These are phyloP conservation scores for Meles meles DNA, from an alignment of 2,113 vertebrate species.

Conservation along the genomic window DNA sequence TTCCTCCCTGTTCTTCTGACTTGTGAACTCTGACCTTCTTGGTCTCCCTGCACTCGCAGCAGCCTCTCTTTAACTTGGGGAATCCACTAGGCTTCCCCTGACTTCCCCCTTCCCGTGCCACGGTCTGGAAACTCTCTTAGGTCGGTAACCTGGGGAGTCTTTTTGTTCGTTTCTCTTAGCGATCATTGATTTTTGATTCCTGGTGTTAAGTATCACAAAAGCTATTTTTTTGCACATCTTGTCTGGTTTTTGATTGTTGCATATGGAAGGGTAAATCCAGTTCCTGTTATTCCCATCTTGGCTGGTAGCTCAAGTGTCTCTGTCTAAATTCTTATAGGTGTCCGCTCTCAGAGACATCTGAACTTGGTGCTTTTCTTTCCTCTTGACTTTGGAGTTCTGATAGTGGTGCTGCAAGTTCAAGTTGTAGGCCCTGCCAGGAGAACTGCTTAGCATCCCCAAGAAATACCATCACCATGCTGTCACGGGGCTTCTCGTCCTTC, in stretches of 20 bases:
- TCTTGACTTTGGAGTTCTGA: not conserved
- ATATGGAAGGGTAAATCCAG: not conserved
- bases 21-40: not conserved
- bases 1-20: not conserved
- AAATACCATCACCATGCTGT: not conserved
- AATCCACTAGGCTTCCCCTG: not conserved
- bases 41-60: not conserved
- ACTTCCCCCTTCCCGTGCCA: accelerated
- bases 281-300: not conserved
- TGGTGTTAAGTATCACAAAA: not conserved
- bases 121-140: not conserved
- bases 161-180: not conserved
- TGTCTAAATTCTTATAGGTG: not conserved
- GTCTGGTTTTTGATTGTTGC: not conserved
- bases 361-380: not conserved
- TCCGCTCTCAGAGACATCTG: not conserved
- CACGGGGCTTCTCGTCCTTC: not conserved
- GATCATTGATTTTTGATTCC: not conserved
- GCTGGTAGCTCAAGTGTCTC: not conserved
- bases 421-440: not conserved
- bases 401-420: not conserved
- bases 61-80: not conserved
- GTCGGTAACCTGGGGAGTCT: not conserved
- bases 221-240: not conserved
- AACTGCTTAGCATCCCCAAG: not conserved